These are phyloP conservation scores for Lepidothrix coronata DNA, from an alignment of 2,113 vertebrate species.

Conservation along the genomic window DNA sequence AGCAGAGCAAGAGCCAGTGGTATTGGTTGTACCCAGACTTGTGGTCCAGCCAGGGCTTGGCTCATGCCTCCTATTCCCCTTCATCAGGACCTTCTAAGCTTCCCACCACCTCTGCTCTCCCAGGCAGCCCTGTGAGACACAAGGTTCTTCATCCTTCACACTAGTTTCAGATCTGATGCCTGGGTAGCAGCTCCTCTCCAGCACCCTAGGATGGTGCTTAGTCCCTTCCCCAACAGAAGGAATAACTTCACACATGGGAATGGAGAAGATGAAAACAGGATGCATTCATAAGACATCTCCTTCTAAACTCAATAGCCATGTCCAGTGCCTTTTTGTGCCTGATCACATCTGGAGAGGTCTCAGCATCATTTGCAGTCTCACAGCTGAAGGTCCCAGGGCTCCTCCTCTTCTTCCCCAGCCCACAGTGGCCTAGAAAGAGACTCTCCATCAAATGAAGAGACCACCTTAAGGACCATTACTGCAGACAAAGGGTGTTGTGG, in stretches of 20 bases:
- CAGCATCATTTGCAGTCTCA: background rate
- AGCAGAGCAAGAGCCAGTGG: background rate
- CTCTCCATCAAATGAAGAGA: background rate
- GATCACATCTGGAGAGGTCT: background rate
- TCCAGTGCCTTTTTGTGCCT: background rate
- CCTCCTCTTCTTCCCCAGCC: background rate
- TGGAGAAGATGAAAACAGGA: background rate
- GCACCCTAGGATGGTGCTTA: background rate
- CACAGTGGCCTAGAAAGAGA: background rate
- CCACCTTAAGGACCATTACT: conserved; percentile 2
- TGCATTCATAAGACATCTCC: background rate
- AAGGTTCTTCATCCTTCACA: background rate
- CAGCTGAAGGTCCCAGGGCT: background rate
- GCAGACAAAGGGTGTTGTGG: background rate
- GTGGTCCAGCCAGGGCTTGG: background rate
- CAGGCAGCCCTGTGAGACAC: background rate
- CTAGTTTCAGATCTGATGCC: background rate
- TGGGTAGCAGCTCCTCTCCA: background rate
- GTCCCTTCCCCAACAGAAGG: background rate
- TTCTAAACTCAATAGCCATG: background rate
- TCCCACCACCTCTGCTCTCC: background rate
- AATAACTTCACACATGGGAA: background rate
- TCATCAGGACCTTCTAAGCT: background rate
- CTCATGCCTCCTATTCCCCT: background rate
- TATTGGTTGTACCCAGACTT: background rate